Percentiles rank a stretch among this genome's conserved stretches.
phyloP scores from a whole-genome alignment of 2,888 invertebrate genomes.

The Gymnoscelis rufifasciata region DNA sequence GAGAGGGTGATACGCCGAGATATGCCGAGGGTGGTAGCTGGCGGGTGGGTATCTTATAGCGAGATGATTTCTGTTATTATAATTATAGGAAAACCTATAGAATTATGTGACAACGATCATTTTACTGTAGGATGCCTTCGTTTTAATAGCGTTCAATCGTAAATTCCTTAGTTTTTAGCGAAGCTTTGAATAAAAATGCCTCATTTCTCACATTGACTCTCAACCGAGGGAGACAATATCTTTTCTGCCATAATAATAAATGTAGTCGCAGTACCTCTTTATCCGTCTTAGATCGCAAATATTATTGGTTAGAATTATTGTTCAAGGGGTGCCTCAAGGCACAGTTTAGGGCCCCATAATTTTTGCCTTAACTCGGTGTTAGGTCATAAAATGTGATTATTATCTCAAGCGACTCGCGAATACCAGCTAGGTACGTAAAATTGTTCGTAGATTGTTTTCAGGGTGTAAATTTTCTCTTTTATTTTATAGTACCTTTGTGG shows the following conservation, averaged over 20 bases:
- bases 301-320: slow-evolving; percentile 70
- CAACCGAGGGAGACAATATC: slow-evolving; percentile 16
- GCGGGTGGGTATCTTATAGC: slow-evolving; percentile 71
- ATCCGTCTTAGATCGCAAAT: slow-evolving; percentile 63
- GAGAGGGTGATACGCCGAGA: slow-evolving; percentile 61
- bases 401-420: slow-evolving; percentile 71
- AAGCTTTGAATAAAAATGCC: background rate
- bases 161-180: no score
- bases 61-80: slow-evolving; percentile 31
- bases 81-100: slow-evolving; percentile 22
- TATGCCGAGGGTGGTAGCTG: slow-evolving; percentile 69
- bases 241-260: slow-evolving; percentile 43
- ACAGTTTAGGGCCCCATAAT: slow-evolving; percentile 65
- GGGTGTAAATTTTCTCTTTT: slow-evolving; percentile 56
- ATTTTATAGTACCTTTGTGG: slow-evolving; percentile 51
- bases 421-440: slow-evolving; percentile 62
- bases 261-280: slow-evolving; percentile 54
- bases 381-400: slow-evolving; percentile 75
- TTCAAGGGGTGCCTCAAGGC: slow-evolving; percentile 69
- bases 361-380: slow-evolving; percentile 76
- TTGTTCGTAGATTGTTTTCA: slow-evolving; percentile 65
- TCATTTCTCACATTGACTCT: slow-evolving; percentile 6
- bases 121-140: slow-evolving; percentile 20
- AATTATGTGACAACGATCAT: slow-evolving; percentile 23
- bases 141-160: no score